Percentiles rank a stretch among this genome's conserved stretches.
Evolutionary conservation across 2,797 vertebrate species (phyloP).

Genomic region (Tragopan temminckii): DNA sequence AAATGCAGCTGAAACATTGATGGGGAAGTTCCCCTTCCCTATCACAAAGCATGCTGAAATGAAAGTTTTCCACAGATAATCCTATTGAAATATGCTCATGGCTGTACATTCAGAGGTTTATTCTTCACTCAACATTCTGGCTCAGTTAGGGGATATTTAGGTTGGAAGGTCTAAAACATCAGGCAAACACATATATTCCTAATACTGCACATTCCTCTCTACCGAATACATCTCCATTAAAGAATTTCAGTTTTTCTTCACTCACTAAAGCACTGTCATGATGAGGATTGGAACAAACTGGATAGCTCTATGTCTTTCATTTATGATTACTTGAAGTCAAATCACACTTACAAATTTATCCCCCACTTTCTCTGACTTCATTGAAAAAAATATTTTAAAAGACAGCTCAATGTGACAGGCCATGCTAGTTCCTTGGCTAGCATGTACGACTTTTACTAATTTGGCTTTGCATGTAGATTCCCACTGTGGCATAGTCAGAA

Average conservation of each 20-base stretch:
- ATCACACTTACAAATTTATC: background rate
- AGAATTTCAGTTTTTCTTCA: background rate
- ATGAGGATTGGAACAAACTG: background rate
- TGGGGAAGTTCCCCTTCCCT: background rate
- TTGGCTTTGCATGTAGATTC: background rate
- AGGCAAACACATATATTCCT: background rate
- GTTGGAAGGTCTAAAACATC: background rate
- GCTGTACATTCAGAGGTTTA: background rate
- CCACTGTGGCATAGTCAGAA: background rate
- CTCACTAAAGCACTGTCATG: background rate
- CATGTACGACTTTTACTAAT: background rate
- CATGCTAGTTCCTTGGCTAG: background rate
- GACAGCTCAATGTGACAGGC: background rate
- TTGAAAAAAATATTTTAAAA: background rate
- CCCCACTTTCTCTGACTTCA: background rate
- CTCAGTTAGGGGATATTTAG: background rate
- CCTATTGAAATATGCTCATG: background rate
- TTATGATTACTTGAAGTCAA: background rate
- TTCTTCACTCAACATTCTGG: background rate
- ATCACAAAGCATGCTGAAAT: background rate
- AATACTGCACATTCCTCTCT: background rate
- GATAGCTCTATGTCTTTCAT: background rate
- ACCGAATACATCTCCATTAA: rapidly evolving
- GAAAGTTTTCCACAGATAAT: background rate
- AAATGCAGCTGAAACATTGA: background rate